Conservation (phyloP, 2,113 vertebrate species). For the Onychostoma macrolepis region DNA sequence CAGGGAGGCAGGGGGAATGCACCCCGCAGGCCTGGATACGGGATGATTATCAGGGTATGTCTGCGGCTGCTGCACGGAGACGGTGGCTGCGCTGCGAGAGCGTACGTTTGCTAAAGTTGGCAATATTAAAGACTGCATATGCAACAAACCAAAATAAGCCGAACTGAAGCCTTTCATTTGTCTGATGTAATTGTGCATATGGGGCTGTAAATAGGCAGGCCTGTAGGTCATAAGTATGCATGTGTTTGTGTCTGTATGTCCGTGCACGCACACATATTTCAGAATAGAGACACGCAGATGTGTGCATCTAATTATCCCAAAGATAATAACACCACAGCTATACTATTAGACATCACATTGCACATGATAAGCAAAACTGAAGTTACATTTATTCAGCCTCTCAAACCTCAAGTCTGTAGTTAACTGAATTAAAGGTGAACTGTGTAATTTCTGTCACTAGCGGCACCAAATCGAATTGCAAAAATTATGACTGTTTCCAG, state of each 20-base stretch:
- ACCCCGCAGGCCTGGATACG: conserved; percentile 49
- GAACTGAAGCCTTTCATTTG: conserved; percentile 50
- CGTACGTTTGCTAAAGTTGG: conserved; percentile 10
- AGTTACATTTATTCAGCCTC: conserved; percentile 5
- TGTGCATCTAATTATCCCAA: conserved; percentile 19
- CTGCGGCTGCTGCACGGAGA: conserved; percentile 24
- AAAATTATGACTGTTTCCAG: background rate
- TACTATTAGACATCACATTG: background rate
- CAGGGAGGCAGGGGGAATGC: conserved; percentile 64
- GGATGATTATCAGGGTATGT: conserved; percentile 50
- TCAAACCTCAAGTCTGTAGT: background rate
- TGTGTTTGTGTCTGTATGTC: conserved; percentile 13
- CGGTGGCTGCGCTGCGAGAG: conserved; percentile 13
- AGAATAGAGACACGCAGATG: background rate
- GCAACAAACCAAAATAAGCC: conserved; percentile 39
- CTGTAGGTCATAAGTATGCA: conserved; percentile 28
- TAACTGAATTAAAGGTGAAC: conserved; percentile 10
- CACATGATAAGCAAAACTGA: conserved; percentile 1
- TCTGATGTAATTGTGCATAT: conserved; percentile 45
- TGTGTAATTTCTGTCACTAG: background rate
- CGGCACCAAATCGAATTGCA: background rate
- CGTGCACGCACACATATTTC: background rate
- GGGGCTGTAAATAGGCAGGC: conserved; percentile 23
- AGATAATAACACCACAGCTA: conserved; percentile 12
- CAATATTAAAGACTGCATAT: conserved; percentile 50